phyloP scores from a whole-genome alignment of 1,140 invertebrate genomes.

The Radopholus similis region DNA sequence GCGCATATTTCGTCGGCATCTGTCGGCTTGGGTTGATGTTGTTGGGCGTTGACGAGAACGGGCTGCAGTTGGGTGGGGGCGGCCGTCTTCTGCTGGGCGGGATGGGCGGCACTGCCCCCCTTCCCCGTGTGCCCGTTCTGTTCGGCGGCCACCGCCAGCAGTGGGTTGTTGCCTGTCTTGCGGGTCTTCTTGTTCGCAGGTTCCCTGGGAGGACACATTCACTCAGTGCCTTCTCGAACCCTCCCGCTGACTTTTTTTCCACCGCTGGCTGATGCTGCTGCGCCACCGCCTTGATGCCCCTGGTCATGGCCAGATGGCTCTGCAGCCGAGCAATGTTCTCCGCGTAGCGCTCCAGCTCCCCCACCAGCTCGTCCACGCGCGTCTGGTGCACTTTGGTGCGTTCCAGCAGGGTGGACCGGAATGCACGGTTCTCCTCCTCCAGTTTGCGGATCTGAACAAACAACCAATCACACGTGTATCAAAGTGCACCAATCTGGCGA shows the following conservation, averaged over 20 bases:
- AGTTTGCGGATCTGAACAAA: conserved; percentile 30
- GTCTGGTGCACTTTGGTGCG: conserved; percentile 25
- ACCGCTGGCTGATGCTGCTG: neutral
- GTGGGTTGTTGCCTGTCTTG: neutral
- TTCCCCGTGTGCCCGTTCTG: neutral
- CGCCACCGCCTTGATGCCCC: neutral
- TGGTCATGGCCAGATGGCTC: conserved; percentile 23
- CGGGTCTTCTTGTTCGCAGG: neutral
- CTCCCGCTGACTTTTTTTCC: no score
- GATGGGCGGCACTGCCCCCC: neutral
- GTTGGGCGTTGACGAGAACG: conserved; percentile 12
- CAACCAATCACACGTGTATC: neutral
- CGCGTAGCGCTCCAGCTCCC: conserved; percentile 38
- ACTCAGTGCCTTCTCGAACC: neutral
- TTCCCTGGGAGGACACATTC: neutral
- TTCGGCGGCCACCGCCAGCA: neutral
- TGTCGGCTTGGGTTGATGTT: no score
- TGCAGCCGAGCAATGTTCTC: conserved; percentile 37
- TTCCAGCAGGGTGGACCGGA: conserved; percentile 19
- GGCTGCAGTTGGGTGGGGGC: conserved; percentile 18
- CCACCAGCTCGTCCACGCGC: conserved; percentile 27
- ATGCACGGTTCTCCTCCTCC: conserved; percentile 37
- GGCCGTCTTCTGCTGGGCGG: neutral
- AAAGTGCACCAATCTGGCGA: neutral
- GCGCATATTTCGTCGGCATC: conserved; percentile 41